Conservation (phyloP, 2,113 vertebrate species). For the Corythornis vintsioides region DNA sequence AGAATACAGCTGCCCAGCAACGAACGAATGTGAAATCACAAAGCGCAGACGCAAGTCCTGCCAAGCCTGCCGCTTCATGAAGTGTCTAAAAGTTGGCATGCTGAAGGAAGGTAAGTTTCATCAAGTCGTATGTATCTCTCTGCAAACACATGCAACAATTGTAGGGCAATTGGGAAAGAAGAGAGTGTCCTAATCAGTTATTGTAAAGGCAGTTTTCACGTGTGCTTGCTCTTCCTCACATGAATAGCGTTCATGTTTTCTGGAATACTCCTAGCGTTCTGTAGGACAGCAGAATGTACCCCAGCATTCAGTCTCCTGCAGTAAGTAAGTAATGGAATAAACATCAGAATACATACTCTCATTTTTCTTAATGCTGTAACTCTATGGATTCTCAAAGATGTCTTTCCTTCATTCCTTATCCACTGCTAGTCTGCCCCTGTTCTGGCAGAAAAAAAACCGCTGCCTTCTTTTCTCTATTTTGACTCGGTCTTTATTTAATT, state of each 20-base stretch:
- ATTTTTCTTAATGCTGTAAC: background rate
- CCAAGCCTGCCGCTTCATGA: slow-evolving; percentile 99
- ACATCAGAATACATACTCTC: background rate
- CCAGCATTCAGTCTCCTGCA: background rate
- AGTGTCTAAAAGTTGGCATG: slow-evolving; percentile 99
- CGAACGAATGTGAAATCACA: slow-evolving; percentile 98
- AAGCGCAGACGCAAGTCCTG: slow-evolving; percentile 99
- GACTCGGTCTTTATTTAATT: background rate
- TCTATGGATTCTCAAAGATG: background rate
- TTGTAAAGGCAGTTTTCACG: background rate
- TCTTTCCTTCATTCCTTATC: background rate
- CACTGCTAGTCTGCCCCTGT: background rate
- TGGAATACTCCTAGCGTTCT: background rate
- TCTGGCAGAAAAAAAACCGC: background rate
- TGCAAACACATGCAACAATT: background rate
- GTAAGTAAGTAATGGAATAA: background rate
- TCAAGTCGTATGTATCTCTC: background rate
- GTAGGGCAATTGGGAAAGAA: slow-evolving; percentile 11
- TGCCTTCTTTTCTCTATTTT: background rate
- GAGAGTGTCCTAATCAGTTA: background rate
- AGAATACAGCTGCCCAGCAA: slow-evolving; percentile 98
- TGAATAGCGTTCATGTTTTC: background rate
- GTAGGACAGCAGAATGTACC: background rate
- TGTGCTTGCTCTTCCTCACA: background rate
- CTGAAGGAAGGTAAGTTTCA: slow-evolving; percentile 96